A percentile compares a stretch with the other conserved stretches of the same genome.
Conservation (phyloP, 2,113 vertebrate species). For the Callipepla squamata region DNA sequence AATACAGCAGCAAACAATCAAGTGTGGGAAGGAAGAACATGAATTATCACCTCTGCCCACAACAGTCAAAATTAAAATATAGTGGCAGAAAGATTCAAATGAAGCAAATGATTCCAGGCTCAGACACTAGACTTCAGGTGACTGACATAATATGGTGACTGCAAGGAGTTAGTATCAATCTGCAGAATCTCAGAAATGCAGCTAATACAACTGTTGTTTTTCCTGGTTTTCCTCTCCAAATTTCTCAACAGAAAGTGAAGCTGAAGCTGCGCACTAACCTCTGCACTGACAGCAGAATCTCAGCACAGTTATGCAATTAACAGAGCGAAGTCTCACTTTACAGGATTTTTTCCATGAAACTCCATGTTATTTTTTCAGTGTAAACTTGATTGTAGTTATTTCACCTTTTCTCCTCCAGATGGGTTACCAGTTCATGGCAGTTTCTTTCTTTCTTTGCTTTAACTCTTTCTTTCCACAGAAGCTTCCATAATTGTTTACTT, state of each 20-base stretch:
- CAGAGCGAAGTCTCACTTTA: not conserved
- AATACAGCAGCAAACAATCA: not conserved
- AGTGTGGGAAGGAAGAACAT: not conserved
- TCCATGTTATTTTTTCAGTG: not conserved
- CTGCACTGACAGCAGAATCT: not conserved
- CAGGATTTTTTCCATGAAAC: not conserved
- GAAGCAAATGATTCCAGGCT: not conserved
- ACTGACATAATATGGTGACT: not conserved
- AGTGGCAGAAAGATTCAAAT: not conserved
- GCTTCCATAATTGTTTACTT: conserved; percentile 15
- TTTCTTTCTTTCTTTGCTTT: not conserved
- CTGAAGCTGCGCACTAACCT: not conserved
- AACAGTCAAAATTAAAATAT: not conserved
- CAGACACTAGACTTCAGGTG: not conserved
- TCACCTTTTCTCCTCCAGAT: not conserved
- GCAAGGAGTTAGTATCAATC: not conserved
- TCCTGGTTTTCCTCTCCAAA: not conserved
- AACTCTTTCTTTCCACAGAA: not conserved
- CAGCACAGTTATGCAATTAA: not conserved
- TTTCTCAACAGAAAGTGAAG: not conserved
- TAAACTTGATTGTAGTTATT: not conserved
- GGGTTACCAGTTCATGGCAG: not conserved
- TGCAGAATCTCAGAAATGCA: not conserved
- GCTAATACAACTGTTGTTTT: not conserved
- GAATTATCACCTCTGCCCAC: not conserved